Percentiles rank a stretch among this genome's conserved stretches.
phyloP scores from a whole-genome alignment of 2,113 vertebrate genomes.

The Dunckerocampus dactyliophorus region DNA sequence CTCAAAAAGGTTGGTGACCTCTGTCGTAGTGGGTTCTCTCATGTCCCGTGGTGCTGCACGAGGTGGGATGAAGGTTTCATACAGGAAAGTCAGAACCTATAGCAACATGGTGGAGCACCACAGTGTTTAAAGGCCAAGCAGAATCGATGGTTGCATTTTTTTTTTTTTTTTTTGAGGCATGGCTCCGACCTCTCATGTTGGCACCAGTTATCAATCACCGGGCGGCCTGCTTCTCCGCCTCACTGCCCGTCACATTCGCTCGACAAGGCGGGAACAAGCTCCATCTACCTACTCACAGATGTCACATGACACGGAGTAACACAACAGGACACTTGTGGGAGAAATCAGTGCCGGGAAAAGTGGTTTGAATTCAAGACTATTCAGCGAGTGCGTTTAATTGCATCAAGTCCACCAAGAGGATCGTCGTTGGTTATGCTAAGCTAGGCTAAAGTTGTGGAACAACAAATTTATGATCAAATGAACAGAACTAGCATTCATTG shows the following conservation, averaged over 20 bases:
- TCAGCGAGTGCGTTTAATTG: too few relatives aligned
- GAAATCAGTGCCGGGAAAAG: conserved; percentile 24
- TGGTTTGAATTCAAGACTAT: not conserved
- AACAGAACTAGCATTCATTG: too few relatives aligned
- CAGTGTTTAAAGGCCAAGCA: conserved; percentile 71
- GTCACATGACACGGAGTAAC: conserved; percentile 47
- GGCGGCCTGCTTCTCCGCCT: conserved; percentile 48
- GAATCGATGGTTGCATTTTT: conserved; percentile 68
- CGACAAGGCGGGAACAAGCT: conserved; percentile 18
- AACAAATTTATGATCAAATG: not conserved
- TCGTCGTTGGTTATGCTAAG: not conserved
- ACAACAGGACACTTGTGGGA: conserved; percentile 4
- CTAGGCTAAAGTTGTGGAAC: not conserved
- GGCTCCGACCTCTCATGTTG: conserved; percentile 68
- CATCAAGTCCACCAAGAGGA: not conserved
- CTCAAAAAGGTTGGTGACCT: too few relatives aligned
- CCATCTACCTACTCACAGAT: conserved; percentile 53
- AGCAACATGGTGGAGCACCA: conserved; percentile 20
- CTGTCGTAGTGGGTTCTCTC: not conserved
- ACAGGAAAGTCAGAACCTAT: conserved; percentile 34
- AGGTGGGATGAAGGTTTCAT: conserved; percentile 36
- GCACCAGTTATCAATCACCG: conserved; percentile 72
- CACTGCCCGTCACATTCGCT: conserved; percentile 55
- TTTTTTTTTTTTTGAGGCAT: conserved; percentile 59
- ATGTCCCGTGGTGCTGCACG: conserved; percentile 21